These are phyloP conservation scores for Nysson spinosus DNA, from an alignment of 2,888 invertebrate genomes.

Conservation along the genomic window DNA sequence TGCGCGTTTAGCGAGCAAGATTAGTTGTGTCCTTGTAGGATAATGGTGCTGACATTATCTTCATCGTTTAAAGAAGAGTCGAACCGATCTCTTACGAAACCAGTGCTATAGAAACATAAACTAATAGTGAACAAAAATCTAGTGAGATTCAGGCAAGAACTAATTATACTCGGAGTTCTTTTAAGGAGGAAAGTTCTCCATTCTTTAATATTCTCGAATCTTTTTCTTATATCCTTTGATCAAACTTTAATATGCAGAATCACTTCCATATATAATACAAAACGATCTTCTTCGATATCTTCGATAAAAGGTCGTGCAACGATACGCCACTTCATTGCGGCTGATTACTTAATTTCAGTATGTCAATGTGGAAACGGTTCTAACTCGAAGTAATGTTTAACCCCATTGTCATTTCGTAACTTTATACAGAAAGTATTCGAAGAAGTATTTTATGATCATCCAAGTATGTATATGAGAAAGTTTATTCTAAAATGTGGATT, in stretches of 20 bases:
- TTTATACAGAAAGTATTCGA: not conserved
- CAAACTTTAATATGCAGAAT: too few relatives aligned
- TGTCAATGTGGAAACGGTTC: conserved; percentile 41
- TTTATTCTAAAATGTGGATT: too few relatives aligned
- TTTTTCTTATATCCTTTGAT: not conserved
- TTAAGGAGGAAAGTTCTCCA: conserved; percentile 46
- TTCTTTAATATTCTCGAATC: not conserved
- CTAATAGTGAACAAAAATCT: conserved; percentile 46
- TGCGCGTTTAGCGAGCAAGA: conserved; percentile 53
- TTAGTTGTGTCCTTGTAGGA: conserved; percentile 59
- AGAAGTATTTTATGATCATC: too few relatives aligned
- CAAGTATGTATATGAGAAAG: too few relatives aligned
- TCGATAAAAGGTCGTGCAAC: conserved; percentile 48
- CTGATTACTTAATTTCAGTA: conserved; percentile 63
- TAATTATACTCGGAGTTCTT: conserved; percentile 41
- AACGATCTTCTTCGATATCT: conserved; percentile 21
- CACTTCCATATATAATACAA: too few relatives aligned
- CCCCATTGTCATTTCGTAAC: not conserved
- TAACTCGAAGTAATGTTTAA: conserved; percentile 1
- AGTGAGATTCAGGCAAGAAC: conserved; percentile 30
- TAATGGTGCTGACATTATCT: conserved; percentile 63
- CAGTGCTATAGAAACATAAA: conserved; percentile 47
- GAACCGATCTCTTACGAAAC: conserved; percentile 53
- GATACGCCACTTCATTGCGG: conserved; percentile 52
- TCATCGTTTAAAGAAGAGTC: conserved; percentile 47